A percentile compares a stretch with the other conserved stretches of the same genome.
Conservation (phyloP, 2,888 invertebrate species). For the Ctenicera cuprea region DNA sequence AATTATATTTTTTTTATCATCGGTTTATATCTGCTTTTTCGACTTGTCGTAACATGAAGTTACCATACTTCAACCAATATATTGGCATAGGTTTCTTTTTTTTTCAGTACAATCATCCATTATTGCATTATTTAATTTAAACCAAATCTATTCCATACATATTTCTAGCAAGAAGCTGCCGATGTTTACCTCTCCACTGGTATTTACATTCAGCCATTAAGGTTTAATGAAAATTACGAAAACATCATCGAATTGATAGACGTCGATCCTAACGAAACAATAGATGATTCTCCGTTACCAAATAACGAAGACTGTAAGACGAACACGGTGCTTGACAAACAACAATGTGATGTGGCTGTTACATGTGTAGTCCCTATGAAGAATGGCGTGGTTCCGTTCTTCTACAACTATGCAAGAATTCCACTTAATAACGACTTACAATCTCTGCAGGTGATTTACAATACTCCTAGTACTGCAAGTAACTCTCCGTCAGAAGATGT, state of each 20-base stretch:
- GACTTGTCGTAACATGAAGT: too few relatives aligned
- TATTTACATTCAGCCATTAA: slow-evolving; percentile 2
- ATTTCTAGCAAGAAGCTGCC: too few relatives aligned
- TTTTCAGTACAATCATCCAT: too few relatives aligned
- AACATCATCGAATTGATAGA: slow-evolving; percentile 26
- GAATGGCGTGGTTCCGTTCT: too few relatives aligned
- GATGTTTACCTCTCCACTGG: slow-evolving; percentile 11
- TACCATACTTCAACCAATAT: too few relatives aligned
- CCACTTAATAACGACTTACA: not conserved
- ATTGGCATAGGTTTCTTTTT: too few relatives aligned
- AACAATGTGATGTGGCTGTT: not conserved
- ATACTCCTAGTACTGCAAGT: not conserved
- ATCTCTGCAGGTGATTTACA: not conserved
- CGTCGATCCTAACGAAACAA: slow-evolving; percentile 19
- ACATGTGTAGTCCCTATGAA: too few relatives aligned
- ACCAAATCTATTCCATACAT: too few relatives aligned
- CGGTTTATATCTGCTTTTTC: too few relatives aligned
- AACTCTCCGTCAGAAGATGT: not conserved
- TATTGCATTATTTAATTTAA: too few relatives aligned
- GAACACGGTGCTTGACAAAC: not conserved
- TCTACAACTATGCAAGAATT: too few relatives aligned
- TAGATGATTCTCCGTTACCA: not conserved
- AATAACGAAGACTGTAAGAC: not conserved
- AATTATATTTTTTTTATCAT: too few relatives aligned
- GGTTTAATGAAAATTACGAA: slow-evolving; percentile 18